phyloP scores from a whole-genome alignment of 2,888 invertebrate species.

The Harpalus rufipes region DNA sequence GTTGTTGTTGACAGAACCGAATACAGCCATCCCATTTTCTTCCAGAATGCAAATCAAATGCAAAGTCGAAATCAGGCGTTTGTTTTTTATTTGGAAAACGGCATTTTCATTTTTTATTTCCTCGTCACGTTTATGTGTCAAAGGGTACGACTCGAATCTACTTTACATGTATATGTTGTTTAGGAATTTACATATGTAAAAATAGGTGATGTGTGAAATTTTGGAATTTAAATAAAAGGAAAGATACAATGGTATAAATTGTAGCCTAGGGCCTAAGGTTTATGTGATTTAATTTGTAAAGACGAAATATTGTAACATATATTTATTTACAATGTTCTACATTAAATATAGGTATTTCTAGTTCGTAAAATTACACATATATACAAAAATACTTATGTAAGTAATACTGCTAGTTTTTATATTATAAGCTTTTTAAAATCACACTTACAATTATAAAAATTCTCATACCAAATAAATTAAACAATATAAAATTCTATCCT shows the following conservation, averaged over 20 bases:
- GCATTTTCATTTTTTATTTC: slow-evolving; percentile 40
- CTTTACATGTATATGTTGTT: slow-evolving; percentile 49
- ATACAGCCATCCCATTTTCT: slow-evolving; percentile 9
- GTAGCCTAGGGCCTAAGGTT: neutral
- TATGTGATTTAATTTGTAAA: neutral
- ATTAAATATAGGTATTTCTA: slow-evolving; percentile 10
- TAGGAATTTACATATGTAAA: slow-evolving; percentile 51
- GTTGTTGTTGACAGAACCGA: slow-evolving; percentile 4
- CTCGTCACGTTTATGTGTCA: slow-evolving; percentile 39
- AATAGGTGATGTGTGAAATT: slow-evolving; percentile 29
- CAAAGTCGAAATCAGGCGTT: neutral
- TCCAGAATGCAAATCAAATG: slow-evolving; percentile 18
- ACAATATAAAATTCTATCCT: slow-evolving; percentile 20
- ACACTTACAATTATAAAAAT: slow-evolving; percentile 36
- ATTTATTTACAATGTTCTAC: slow-evolving; percentile 29
- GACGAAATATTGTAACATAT: slow-evolving; percentile 12
- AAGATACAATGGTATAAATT: neutral
- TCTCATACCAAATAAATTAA: slow-evolving; percentile 4
- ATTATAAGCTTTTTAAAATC: slow-evolving; percentile 14
- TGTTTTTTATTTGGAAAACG: slow-evolving; percentile 38
- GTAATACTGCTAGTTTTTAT: slow-evolving; percentile 37
- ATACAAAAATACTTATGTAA: slow-evolving; percentile 48
- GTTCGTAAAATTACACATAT: slow-evolving; percentile 17
- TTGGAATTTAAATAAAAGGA: slow-evolving; percentile 39
- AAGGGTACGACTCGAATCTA: slow-evolving; percentile 30